A percentile compares a stretch with the other conserved stretches of the same genome.
phyloP scores from a whole-genome alignment of 2,888 invertebrate species.

The Drosophila kanekoi region DNA sequence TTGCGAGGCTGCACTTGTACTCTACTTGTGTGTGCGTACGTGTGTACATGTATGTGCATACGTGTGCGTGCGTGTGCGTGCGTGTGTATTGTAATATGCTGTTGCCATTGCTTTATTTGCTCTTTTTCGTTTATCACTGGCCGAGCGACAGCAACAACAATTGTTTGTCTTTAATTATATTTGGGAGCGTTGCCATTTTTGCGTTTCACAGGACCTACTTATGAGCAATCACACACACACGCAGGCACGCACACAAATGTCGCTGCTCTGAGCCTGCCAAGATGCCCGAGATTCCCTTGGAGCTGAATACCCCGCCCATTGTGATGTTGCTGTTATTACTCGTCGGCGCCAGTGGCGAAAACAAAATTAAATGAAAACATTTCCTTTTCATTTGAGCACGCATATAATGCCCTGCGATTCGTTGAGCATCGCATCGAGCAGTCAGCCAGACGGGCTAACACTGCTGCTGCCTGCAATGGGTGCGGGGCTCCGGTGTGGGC shows the following conservation, averaged over 20 bases:
- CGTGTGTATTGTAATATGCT: slow-evolving; percentile 27
- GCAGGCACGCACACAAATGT: slow-evolving; percentile 13
- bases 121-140: slow-evolving; percentile 58
- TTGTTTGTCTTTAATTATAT: slow-evolving; percentile 81
- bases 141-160: slow-evolving; percentile 50
- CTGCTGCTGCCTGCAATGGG: slow-evolving; percentile 1
- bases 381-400: slow-evolving; percentile 80
- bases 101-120: slow-evolving; percentile 65
- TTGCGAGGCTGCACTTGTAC: slow-evolving; percentile 31
- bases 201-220: slow-evolving; percentile 65
- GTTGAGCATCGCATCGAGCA: slow-evolving; percentile 28
- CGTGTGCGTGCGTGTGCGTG: slow-evolving; percentile 12
- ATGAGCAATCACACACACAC: slow-evolving; percentile 35
- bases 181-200: slow-evolving; percentile 72
- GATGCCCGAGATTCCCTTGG: slow-evolving; percentile 27
- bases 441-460: slow-evolving; percentile 45
- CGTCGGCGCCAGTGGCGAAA: slow-evolving; percentile 74
- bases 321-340: slow-evolving; percentile 65
- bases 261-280: slow-evolving; percentile 30
- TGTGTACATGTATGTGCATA: slow-evolving; percentile 6
- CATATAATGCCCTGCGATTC: slow-evolving; percentile 62
- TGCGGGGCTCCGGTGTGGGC: neutral
- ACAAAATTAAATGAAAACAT: slow-evolving; percentile 83
- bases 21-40: neutral
- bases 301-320: slow-evolving; percentile 9